phyloP scores from a whole-genome alignment of 2,888 invertebrate genomes.

The Mylabris sibirica region DNA sequence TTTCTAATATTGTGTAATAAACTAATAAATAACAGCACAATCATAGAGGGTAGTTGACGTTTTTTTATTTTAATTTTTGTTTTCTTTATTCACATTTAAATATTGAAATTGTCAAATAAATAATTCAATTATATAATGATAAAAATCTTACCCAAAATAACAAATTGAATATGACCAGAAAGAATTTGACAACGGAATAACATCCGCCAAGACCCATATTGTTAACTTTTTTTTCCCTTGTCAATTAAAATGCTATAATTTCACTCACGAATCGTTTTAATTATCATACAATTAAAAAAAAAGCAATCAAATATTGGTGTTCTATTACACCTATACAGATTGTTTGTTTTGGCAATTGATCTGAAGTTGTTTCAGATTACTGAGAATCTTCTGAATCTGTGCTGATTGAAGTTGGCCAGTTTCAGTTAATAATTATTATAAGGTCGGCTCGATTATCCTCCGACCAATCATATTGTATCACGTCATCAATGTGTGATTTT shows the following conservation, averaged over 20 bases:
- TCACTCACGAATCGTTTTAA: neutral
- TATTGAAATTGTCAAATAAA: conserved; percentile 29
- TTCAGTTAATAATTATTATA: neutral
- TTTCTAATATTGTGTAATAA: neutral
- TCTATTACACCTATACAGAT: neutral
- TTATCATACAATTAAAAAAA: neutral
- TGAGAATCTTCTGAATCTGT: neutral
- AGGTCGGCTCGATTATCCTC: neutral
- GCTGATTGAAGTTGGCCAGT: neutral
- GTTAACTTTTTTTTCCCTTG: neutral
- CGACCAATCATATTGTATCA: neutral
- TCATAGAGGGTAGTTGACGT: neutral
- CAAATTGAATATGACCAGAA: conserved; percentile 75
- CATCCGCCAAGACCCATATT: conserved; percentile 75
- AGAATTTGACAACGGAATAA: conserved; percentile 74
- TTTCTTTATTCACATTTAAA: neutral
- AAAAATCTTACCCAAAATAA: conserved; percentile 74
- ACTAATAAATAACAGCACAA: too few relatives aligned
- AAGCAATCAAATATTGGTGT: neutral
- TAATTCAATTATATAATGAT: neutral
- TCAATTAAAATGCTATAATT: neutral
- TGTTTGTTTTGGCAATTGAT: conserved; percentile 15
- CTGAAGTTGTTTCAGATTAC: neutral
- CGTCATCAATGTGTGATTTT: neutral
- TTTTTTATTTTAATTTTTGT: neutral